phyloP scores from a whole-genome alignment of 1,140 invertebrate species.

The Mesaphorura yosii region DNA sequence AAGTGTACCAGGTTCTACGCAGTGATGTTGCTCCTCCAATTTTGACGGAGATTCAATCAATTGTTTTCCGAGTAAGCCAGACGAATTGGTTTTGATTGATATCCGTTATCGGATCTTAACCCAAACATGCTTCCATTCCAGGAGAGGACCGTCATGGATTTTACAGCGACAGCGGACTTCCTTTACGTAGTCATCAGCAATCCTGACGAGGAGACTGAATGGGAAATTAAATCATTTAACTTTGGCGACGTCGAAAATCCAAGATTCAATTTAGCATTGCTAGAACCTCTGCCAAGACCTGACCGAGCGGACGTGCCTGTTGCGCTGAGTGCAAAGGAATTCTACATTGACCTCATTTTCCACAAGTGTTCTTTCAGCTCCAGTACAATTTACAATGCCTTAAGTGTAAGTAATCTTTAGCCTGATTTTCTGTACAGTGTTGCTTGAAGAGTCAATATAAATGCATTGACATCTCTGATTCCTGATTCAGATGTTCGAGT shows the following conservation, averaged over 20 bases:
- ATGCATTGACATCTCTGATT: not conserved
- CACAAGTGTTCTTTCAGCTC: constrained; percentile 26
- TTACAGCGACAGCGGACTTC: constrained; percentile 19
- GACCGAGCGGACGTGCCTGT: constrained; percentile 9
- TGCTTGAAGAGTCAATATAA: no score
- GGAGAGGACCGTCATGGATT: constrained; percentile 26
- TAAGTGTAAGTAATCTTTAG: constrained; percentile 24
- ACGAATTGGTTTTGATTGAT: no score
- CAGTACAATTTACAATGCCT: constrained; percentile 23
- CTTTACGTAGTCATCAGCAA: constrained; percentile 25
- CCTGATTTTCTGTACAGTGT: no score
- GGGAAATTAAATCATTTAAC: constrained; percentile 29
- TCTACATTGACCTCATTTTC: constrained; percentile 28
- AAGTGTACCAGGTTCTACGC: constrained; percentile 14
- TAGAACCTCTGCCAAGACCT: constrained; percentile 25
- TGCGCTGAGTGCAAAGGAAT: constrained; percentile 22
- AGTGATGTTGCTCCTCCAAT: not conserved
- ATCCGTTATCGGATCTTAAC: no score
- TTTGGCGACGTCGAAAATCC: constrained; percentile 13
- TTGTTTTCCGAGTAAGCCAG: not conserved
- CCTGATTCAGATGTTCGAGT: constrained; percentile 23
- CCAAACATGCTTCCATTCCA: constrained; percentile 13
- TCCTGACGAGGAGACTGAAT: constrained; percentile 28
- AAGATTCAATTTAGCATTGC: constrained; percentile 26
- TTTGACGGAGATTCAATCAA: not conserved